Conservation (phyloP, 2,888 invertebrate genomes). For the Lochmaea crataegi region DNA sequence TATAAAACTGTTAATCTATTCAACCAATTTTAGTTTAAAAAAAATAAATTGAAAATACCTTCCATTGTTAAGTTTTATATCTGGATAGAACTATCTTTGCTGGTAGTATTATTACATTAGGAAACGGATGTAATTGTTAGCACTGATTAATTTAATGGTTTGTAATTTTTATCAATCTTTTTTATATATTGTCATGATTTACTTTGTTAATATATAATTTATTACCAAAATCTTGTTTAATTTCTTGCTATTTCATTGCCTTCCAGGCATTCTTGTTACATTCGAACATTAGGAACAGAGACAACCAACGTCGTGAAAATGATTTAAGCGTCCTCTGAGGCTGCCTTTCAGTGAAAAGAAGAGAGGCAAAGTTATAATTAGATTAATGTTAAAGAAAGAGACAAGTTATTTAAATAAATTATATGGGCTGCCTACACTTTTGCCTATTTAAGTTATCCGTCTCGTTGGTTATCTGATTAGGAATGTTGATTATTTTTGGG, state of each 20-base stretch:
- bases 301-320: too few relatives aligned
- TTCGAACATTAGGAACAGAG: too few relatives aligned
- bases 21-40: not conserved
- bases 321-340: too few relatives aligned
- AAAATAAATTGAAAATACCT: not conserved
- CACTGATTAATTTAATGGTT: constrained; percentile 20
- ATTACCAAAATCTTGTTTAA: constrained; percentile 8
- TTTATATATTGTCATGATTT: constrained; percentile 17
- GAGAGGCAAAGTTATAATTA: too few relatives aligned
- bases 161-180: constrained; percentile 18
- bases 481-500: too few relatives aligned
- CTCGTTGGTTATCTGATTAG: too few relatives aligned
- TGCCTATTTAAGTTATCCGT: too few relatives aligned
- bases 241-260: not conserved
- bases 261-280: too few relatives aligned
- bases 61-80: not conserved
- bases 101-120: constrained; percentile 16
- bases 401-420: too few relatives aligned
- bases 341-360: too few relatives aligned
- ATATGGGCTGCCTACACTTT: too few relatives aligned
- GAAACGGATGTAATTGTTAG: constrained; percentile 8
- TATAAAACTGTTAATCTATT: not conserved
- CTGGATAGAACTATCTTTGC: constrained; percentile 8
- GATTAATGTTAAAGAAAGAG: too few relatives aligned
- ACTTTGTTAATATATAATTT: constrained; percentile 22